Percentiles rank a stretch among this genome's conserved stretches.
phyloP scores from a whole-genome alignment of 2,888 invertebrate species.

The Eupithecia dodoneata region DNA sequence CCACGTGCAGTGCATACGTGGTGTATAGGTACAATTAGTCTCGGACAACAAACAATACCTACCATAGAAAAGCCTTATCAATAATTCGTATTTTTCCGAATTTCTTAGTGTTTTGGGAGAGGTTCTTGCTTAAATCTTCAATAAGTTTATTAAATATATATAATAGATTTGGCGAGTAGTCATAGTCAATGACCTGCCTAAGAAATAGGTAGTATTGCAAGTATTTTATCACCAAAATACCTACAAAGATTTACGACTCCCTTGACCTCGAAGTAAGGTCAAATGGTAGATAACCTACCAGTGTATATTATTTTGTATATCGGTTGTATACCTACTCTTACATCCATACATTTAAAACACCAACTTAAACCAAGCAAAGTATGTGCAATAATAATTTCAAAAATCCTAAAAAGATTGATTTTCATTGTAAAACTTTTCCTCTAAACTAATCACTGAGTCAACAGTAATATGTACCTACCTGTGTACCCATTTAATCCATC shows the following conservation, averaged over 20 bases:
- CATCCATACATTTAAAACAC: background rate
- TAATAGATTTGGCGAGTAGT: background rate
- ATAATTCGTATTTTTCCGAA: background rate
- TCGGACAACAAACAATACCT: background rate
- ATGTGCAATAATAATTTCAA: background rate
- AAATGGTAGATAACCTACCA: background rate
- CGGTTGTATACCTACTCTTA: background rate
- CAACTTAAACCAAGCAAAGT: background rate
- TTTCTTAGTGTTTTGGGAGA: background rate
- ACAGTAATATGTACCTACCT: background rate
- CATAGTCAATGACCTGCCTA: background rate
- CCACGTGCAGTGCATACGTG: constrained; percentile 64
- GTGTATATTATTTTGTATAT: background rate
- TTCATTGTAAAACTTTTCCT: background rate
- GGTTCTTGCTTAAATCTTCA: background rate
- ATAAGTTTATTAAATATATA: background rate
- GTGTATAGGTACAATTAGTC: background rate
- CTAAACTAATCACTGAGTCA: constrained; percentile 15
- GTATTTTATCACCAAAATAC: background rate
- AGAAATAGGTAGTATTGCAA: background rate
- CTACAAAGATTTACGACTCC: background rate
- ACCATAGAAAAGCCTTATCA: background rate
- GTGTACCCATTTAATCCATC: constrained; percentile 12
- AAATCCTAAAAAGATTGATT: background rate
- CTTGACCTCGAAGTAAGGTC: background rate